A percentile compares a stretch with the other conserved stretches of the same genome.
These are phyloP conservation scores for Phyllotreta cruciferae DNA, from an alignment of 2,888 invertebrate genomes.

Conservation along the genomic window DNA sequence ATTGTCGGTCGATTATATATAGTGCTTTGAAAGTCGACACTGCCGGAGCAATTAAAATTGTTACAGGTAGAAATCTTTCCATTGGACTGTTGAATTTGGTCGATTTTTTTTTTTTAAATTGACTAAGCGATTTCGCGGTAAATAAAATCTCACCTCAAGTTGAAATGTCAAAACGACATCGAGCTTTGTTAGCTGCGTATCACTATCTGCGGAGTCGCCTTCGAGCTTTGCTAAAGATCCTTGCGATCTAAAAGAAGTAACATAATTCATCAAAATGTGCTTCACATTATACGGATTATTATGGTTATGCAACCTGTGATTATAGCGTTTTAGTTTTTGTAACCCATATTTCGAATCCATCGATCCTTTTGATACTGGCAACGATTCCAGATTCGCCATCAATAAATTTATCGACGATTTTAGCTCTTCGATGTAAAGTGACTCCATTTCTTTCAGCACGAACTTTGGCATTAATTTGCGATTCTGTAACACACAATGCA, in stretches of 20 bases:
- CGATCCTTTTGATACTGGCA: conserved; percentile 98
- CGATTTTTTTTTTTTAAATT: too few species aligned
- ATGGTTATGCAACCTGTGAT: conserved; percentile 84
- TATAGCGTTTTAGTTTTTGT: conserved; percentile 97
- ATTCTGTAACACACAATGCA: conserved; percentile 68
- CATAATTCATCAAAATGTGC: conserved; percentile 62
- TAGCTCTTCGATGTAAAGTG: conserved; percentile 97
- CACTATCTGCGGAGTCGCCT: conserved; percentile 93
- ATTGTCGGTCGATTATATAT: too few species aligned
- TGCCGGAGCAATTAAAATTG: too few species aligned
- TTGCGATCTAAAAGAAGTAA: conserved; percentile 77
- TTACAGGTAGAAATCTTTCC: too few species aligned
- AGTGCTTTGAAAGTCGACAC: too few species aligned
- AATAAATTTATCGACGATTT: conserved; percentile 97
- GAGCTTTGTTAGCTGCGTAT: conserved; percentile 95
- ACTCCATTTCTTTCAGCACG: conserved; percentile 99
- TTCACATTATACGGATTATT: conserved; percentile 62
- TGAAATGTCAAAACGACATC: conserved; percentile 98
- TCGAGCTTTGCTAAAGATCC: conserved; percentile 92
- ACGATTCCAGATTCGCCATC: conserved; percentile 98
- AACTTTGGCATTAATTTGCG: conserved; percentile 98
- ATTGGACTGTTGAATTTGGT: too few species aligned
- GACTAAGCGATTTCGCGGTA: too few species aligned
- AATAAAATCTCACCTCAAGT: conserved; percentile 74
- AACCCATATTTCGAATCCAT: conserved; percentile 97